phyloP scores from a whole-genome alignment of 1,140 invertebrate species.

The Ladona fulva region DNA sequence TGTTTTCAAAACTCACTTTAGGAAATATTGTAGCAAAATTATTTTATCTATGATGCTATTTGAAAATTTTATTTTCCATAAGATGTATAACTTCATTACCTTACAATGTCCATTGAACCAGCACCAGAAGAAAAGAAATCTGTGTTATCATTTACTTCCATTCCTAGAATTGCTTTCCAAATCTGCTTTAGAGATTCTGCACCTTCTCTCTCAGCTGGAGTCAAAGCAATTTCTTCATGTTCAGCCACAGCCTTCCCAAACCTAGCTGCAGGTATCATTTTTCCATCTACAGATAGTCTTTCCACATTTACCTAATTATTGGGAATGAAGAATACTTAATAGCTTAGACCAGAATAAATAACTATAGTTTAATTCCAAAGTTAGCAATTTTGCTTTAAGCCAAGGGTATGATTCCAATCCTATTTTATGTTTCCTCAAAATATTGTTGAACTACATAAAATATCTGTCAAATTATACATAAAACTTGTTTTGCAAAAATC shows the following conservation, averaged over 20 bases:
- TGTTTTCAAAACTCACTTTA: too few species aligned
- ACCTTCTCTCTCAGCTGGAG: conserved; percentile 61
- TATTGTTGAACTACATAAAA: too few species aligned
- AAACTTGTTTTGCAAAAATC: too few species aligned
- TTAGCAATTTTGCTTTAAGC: too few species aligned
- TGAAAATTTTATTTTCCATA: too few species aligned
- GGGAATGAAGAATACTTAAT: conserved; percentile 19
- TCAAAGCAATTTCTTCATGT: conserved; percentile 56
- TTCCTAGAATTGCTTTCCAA: conserved; percentile 78
- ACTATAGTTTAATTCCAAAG: too few species aligned
- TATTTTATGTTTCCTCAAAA: too few species aligned
- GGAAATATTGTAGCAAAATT: too few species aligned
- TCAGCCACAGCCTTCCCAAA: conserved; percentile 57
- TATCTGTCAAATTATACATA: too few species aligned
- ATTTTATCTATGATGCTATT: too few species aligned
- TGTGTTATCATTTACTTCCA: conserved; percentile 64
- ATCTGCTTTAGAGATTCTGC: conserved; percentile 52
- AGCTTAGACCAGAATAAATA: conserved; percentile 17
- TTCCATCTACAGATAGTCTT: conserved; percentile 60
- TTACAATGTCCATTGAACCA: conserved; percentile 93
- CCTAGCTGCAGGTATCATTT: conserved; percentile 74
- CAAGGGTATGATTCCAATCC: too few species aligned
- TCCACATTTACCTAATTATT: conserved; percentile 52
- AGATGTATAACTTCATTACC: too few species aligned
- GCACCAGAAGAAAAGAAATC: conserved; percentile 90